Conservation (phyloP, 2,888 invertebrate species). For the Ornithoptera alexandrae region DNA sequence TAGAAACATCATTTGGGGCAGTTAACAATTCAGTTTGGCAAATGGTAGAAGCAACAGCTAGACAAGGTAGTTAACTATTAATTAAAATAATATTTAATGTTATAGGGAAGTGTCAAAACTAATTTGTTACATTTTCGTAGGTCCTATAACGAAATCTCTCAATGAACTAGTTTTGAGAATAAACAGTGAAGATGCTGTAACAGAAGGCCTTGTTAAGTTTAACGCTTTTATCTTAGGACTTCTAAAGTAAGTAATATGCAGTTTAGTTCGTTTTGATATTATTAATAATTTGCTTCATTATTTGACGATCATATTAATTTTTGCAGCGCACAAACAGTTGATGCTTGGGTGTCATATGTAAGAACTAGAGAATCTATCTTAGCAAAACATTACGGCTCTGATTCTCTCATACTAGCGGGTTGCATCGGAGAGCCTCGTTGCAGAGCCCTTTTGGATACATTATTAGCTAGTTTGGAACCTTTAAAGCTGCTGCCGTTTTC, state of each 20-base stretch:
- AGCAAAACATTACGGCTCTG: constrained; percentile 88
- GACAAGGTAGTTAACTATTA: constrained; percentile 81
- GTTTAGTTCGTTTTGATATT: not conserved
- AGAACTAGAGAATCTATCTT: constrained; percentile 90
- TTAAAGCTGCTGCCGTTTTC: constrained; percentile 89
- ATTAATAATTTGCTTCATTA: not conserved
- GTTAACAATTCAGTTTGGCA: constrained; percentile 94
- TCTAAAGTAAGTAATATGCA: constrained; percentile 83
- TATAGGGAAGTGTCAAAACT: not conserved
- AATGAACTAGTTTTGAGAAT: constrained; percentile 91
- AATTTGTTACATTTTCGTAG: constrained; percentile 50
- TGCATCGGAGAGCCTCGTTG: constrained; percentile 79
- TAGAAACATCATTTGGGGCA: constrained; percentile 91
- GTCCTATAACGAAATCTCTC: constrained; percentile 89
- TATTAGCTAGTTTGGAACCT: constrained; percentile 88
- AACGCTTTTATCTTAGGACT: constrained; percentile 93
- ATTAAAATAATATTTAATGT: constrained; percentile 3
- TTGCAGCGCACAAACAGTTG: constrained; percentile 88
- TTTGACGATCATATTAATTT: constrained; percentile 11
- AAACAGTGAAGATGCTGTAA: constrained; percentile 89
- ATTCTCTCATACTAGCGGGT: constrained; percentile 85
- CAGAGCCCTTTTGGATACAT: constrained; percentile 84
- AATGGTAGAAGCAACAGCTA: constrained; percentile 92
- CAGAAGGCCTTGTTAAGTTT: constrained; percentile 91
- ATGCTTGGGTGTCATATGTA: constrained; percentile 93